These are phyloP conservation scores for Euleptes europaea DNA, from an alignment of 2,113 vertebrate genomes.

Conservation along the genomic window DNA sequence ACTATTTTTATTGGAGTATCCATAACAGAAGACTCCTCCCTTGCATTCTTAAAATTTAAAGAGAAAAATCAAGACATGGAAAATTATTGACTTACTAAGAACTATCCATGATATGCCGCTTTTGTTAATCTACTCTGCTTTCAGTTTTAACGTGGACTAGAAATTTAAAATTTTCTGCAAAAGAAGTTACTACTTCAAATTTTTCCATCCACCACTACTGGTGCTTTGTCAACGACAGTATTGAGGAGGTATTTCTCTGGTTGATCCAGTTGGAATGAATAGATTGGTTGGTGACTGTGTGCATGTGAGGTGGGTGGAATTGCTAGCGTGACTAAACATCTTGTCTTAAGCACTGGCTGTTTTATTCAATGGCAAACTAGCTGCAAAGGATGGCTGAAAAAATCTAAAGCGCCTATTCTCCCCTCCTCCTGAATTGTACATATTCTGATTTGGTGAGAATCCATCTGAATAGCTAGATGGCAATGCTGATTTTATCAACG, in stretches of 20 bases:
- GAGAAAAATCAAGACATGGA: no score
- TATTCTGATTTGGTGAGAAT: neutral
- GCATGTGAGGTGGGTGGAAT: neutral
- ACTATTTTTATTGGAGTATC: no score
- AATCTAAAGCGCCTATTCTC: neutral
- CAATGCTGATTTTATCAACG: neutral
- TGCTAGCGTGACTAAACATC: accelerated
- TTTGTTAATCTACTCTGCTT: no score
- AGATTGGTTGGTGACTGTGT: neutral
- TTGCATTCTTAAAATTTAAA: no score
- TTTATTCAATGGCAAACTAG: neutral
- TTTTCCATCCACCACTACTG: no score
- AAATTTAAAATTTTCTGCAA: no score
- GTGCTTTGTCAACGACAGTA: no score
- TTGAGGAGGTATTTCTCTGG: neutral
- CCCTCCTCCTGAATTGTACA: neutral
- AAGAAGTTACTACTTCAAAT: no score
- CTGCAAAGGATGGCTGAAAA: neutral
- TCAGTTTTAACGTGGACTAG: no score
- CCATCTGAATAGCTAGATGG: neutral
- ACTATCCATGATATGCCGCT: no score
- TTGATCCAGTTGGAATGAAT: neutral
- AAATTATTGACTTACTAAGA: no score
- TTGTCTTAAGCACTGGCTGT: neutral
- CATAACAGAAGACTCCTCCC: no score